phyloP scores from a whole-genome alignment of 2,888 invertebrate genomes.

The Asteroscopus sphinx region DNA sequence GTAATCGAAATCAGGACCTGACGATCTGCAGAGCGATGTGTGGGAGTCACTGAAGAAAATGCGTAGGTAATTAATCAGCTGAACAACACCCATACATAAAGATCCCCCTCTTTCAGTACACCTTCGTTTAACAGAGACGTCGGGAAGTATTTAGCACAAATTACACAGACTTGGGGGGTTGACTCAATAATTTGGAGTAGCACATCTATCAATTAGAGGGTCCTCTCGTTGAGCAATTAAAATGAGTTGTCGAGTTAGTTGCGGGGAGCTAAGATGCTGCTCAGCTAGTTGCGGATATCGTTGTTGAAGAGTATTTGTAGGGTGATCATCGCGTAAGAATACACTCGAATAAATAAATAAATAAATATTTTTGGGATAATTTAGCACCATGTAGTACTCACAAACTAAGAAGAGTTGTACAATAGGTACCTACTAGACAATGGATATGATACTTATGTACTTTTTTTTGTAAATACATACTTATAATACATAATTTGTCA shows the following conservation, averaged over 20 bases:
- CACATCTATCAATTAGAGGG: conserved; percentile 61
- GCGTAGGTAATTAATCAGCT: conserved; percentile 30
- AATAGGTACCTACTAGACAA: too few species aligned
- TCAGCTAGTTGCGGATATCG: conserved; percentile 3
- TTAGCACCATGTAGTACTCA: too few species aligned
- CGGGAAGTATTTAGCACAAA: conserved; percentile 60
- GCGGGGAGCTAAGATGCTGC: conserved; percentile 43
- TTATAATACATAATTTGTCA: too few species aligned
- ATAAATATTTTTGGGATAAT: too few species aligned
- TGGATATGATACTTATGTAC: too few species aligned
- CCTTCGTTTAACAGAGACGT: conserved; percentile 38
- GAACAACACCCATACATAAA: conserved; percentile 29
- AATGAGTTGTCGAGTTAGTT: conserved; percentile 53
- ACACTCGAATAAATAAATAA: too few species aligned
- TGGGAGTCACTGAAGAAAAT: neutral
- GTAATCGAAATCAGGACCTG: too few species aligned
- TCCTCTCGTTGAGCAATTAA: conserved; percentile 55
- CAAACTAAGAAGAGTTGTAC: too few species aligned
- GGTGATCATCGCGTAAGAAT: neutral
- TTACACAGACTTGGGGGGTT: conserved; percentile 56
- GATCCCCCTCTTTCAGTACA: conserved; percentile 32
- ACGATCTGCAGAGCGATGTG: too few species aligned
- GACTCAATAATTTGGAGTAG: conserved; percentile 64
- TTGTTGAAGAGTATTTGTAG: conserved; percentile 10
- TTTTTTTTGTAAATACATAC: too few species aligned